Conservation (phyloP, 2,888 invertebrate species). For the Antheraea assamensis region DNA sequence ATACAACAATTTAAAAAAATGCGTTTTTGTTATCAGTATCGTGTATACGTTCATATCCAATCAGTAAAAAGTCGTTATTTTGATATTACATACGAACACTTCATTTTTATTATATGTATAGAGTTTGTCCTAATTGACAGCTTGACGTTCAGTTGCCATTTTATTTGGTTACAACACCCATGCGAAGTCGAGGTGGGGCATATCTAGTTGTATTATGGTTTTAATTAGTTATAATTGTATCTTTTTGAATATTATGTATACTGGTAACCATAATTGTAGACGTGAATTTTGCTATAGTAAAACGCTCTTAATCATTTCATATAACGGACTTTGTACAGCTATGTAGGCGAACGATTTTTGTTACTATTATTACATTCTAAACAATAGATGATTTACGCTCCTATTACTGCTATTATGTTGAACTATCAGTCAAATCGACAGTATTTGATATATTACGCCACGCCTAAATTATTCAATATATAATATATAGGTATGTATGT, state of each 20-base stretch:
- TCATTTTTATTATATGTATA: too few species aligned
- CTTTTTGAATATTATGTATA: background rate
- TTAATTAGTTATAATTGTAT: background rate
- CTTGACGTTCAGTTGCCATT: too few species aligned
- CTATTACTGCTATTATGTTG: conserved; percentile 36
- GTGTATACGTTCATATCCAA: too few species aligned
- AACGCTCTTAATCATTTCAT: conserved; percentile 39
- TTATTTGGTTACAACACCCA: too few species aligned
- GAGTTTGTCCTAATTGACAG: too few species aligned
- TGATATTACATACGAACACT: too few species aligned
- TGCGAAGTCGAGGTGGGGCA: too few species aligned
- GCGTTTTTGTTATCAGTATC: too few species aligned
- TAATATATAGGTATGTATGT: background rate
- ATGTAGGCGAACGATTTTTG: conserved; percentile 51
- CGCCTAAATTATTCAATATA: background rate
- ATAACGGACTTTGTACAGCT: conserved; percentile 52
- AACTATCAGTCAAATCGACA: conserved; percentile 44
- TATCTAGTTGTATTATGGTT: background rate
- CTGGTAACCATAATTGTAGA: conserved; percentile 31
- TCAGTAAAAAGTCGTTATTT: too few species aligned
- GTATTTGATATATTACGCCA: conserved; percentile 42
- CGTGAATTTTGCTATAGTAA: conserved; percentile 40
- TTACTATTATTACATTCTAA: conserved; percentile 35
- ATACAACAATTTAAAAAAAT: too few species aligned
- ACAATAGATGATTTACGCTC: conserved; percentile 56